Base-by-base conservation (phyloP, 2,888 invertebrate species). In the Thelaira solivaga region DNA sequence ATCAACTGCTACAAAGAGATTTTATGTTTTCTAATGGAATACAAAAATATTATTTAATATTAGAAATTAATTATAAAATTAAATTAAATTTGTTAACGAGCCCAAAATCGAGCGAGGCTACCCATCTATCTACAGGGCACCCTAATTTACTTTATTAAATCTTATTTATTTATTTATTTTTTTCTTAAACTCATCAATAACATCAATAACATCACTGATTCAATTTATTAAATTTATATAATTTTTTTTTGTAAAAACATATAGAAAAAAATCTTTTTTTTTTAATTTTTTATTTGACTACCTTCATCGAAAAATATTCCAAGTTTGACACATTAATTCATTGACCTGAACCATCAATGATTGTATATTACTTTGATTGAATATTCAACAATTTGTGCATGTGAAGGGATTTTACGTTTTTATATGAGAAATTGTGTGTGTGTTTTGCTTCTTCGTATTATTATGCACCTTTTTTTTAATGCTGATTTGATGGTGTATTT, bases 331-430 rank as follows among this genome's bases (percentile, higher is more conserved):
- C 53, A 75, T 75, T 75, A 75, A 75, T 75, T 75, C 74, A 75
- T 75, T 75, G 74, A 75, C 74, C 74, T 75, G 74, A 61, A 68
- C 74, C 61, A 68, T 67, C 74, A 68, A 47, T 68, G 74, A 75
- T 75, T 75, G 45, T 75, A 31, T 75, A 68, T 75, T 68, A 75
- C 67, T 75, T 65, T 71, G 71, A 76, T 71, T 67, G 62, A 68
- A 62, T 75, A 80, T 80, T 80, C 80, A 74, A 73, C 72, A 73
- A 73, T 73, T 73, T 64, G 73, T 80, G 45, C 61, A 67, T 67
- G 67, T 55, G 45, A 31, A 47, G 22, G 45, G 36, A 18, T 20
- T 47, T 36, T 36, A 39, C 3, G 41, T 13, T 61, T n/a, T 31
- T 53, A 1, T 7, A 1, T 7, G 20, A 8, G 2, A 13, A 8